Percentiles rank a stretch among this genome's conserved stretches.
phyloP scores from a whole-genome alignment of 2,888 invertebrate species.

The Reticulitermes lucifugus region DNA sequence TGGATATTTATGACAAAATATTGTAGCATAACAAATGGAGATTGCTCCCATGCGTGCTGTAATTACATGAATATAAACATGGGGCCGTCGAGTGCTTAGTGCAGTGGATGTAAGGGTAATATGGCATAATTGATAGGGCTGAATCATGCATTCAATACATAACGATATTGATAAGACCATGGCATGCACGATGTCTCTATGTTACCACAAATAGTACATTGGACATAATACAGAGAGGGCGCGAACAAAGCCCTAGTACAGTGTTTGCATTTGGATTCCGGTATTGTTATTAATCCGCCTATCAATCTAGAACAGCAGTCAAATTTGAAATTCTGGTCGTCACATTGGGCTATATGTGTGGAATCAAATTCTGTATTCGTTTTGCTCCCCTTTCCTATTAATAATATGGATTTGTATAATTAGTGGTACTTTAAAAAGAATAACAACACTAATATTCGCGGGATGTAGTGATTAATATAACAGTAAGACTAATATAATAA shows the following conservation, averaged over 20 bases:
- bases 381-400: no score
- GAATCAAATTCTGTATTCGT: no score
- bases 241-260: neutral
- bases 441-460: no score
- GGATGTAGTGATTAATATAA: no score
- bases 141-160: conserved; percentile 6
- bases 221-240: neutral
- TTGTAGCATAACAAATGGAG: conserved; percentile 35
- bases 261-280: conserved; percentile 3
- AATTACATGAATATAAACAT: conserved; percentile 36
- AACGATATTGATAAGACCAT: conserved; percentile 28
- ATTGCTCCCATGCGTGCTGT: conserved; percentile 33
- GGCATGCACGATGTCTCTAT: neutral
- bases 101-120: neutral
- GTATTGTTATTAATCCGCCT: neutral
- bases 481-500: no score
- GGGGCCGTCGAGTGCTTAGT: neutral
- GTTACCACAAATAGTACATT: neutral
- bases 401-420: no score
- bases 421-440: no score
- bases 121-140: neutral
- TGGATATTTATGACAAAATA: conserved; percentile 30
- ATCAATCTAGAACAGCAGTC: conserved; percentile 1
- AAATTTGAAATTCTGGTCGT: neutral
- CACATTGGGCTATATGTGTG: no score